Conservation (phyloP, 2,113 vertebrate genomes). For the Phaethon lepturus region DNA sequence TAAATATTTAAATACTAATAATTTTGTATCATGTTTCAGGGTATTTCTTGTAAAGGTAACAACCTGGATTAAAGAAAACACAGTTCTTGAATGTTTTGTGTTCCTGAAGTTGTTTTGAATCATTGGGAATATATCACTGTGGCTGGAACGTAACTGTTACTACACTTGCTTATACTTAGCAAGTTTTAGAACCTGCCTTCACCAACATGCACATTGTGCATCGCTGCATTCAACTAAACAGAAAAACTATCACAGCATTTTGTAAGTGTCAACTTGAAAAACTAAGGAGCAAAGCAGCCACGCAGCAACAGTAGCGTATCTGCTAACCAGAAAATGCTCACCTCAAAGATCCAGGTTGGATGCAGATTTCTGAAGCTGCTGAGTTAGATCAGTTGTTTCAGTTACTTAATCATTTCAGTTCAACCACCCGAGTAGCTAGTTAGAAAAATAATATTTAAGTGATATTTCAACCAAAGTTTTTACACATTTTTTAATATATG, state of each 20-base stretch:
- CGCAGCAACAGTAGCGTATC: not conserved
- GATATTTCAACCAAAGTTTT: not conserved
- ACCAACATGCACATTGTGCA: not conserved
- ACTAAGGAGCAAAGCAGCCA: not conserved
- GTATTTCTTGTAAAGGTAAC: not conserved
- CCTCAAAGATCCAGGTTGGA: not conserved
- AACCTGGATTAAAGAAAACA: not conserved
- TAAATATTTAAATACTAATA: not conserved
- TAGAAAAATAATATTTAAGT: not conserved
- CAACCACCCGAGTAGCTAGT: not conserved
- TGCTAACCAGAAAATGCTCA: not conserved
- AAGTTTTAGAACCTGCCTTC: not conserved
- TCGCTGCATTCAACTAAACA: not conserved
- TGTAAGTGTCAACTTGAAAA: not conserved
- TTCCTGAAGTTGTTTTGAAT: not conserved
- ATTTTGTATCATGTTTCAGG: not conserved
- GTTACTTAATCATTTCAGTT: not conserved
- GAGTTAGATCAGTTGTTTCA: not conserved
- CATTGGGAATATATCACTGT: not conserved
- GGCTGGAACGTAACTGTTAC: not conserved
- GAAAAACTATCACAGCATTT: not conserved
- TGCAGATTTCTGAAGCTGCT: not conserved
- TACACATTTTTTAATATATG: not conserved
- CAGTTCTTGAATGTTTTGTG: not conserved
- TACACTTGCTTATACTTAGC: not conserved